phyloP scores from a whole-genome alignment of 2,797 vertebrate genomes.

The Pteropus rufus region DNA sequence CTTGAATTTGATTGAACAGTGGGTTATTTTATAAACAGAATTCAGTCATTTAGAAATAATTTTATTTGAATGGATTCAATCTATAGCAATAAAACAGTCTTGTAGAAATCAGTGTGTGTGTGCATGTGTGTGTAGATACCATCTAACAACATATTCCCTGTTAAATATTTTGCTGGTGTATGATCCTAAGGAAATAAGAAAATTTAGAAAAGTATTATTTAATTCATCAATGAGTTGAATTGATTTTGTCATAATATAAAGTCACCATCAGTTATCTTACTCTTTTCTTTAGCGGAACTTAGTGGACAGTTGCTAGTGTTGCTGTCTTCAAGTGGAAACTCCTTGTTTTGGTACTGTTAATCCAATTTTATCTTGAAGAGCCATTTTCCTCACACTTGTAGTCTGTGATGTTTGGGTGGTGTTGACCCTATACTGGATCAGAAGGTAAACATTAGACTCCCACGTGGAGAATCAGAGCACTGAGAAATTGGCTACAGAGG shows the following conservation, averaged over 20 bases:
- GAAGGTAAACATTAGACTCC: not conserved
- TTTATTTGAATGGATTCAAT: slow-evolving; percentile 31
- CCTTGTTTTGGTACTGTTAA: not conserved
- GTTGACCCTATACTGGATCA: not conserved
- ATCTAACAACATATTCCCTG: not conserved
- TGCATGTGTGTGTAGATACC: not conserved
- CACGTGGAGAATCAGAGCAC: not conserved
- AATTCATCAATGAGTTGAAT: not conserved
- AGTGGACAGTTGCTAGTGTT: not conserved
- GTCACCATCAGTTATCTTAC: not conserved
- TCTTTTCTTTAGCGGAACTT: not conserved
- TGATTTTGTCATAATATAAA: not conserved
- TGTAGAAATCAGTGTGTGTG: not conserved
- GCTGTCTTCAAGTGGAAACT: not conserved
- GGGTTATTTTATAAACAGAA: slow-evolving; percentile 27
- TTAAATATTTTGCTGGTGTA: not conserved
- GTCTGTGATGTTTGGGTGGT: not conserved
- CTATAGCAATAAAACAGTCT: not conserved
- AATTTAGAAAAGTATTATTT: not conserved
- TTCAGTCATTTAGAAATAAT: not conserved
- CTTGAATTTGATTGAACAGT: not conserved
- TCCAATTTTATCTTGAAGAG: not conserved
- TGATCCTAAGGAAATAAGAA: not conserved
- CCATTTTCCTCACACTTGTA: rapidly evolving
- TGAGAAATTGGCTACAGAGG: not conserved